Evolutionary conservation across 2,888 invertebrate genomes (phyloP).

Genomic region (Perdita meconis): DNA sequence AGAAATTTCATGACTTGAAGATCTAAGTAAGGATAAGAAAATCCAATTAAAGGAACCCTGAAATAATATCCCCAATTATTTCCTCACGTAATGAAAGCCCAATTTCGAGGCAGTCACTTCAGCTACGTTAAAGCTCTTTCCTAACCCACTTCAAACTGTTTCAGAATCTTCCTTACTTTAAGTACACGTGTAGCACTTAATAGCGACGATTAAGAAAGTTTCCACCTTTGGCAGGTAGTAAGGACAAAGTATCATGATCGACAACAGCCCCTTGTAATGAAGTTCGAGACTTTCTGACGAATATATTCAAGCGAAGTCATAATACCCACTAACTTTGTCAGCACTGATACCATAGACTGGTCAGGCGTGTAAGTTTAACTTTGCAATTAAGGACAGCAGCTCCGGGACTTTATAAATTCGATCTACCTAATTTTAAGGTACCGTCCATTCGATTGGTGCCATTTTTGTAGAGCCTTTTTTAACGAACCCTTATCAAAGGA

Average conservation of each 20-base stretch:
- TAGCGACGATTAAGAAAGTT: slow-evolving; percentile 18
- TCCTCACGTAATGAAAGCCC: not conserved
- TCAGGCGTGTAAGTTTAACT: slow-evolving; percentile 17
- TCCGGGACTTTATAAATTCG: slow-evolving; percentile 10
- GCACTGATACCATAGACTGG: not conserved
- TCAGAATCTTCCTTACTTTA: not conserved
- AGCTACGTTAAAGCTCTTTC: not conserved
- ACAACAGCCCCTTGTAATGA: slow-evolving; percentile 12
- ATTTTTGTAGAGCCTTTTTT: not conserved
- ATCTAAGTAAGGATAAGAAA: not conserved
- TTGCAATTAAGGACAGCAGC: slow-evolving; percentile 7
- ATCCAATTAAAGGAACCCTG: not conserved
- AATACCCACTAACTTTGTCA: too few species aligned
- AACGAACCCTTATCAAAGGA: not conserved
- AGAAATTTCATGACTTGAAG: not conserved
- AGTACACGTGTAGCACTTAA: not conserved
- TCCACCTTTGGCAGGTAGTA: slow-evolving; percentile 3
- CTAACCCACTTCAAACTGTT: not conserved
- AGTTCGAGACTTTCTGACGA: slow-evolving; percentile 21
- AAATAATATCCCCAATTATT: not conserved
- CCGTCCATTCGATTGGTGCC: not conserved
- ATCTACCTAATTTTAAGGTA: not conserved
- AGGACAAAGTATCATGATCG: not conserved
- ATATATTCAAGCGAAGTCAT: slow-evolving; percentile 6
- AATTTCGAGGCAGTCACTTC: not conserved